These are phyloP conservation scores for Macquaria ambigua DNA, from an alignment of 2,113 vertebrate genomes.

Conservation along the genomic window DNA sequence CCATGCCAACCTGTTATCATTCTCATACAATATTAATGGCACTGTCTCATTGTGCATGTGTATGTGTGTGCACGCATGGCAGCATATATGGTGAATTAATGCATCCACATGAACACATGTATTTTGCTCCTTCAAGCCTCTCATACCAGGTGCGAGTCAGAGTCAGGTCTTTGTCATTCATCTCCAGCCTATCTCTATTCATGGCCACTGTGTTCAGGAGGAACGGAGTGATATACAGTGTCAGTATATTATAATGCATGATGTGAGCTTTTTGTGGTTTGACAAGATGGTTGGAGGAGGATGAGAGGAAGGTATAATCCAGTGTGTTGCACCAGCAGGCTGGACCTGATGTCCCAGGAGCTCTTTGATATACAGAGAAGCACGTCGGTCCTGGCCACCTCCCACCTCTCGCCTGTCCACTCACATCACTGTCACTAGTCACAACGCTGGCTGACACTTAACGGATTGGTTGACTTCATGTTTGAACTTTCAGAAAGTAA, in stretches of 20 bases:
- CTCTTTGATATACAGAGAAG: constrained; percentile 69
- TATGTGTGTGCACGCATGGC: constrained; percentile 22
- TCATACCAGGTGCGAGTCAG: neutral
- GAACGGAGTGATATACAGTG: neutral
- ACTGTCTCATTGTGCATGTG: constrained; percentile 9
- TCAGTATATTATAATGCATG: constrained; percentile 27
- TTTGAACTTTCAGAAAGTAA: constrained; percentile 65
- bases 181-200: neutral
- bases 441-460: constrained; percentile 47
- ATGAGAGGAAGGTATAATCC: constrained; percentile 41
- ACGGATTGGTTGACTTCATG: constrained; percentile 65
- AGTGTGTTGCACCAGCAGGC: constrained; percentile 43
- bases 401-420: constrained; percentile 49
- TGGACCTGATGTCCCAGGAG: constrained; percentile 36
- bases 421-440: constrained; percentile 50
- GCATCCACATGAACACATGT: constrained; percentile 25
- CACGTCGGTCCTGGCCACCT: constrained; percentile 29
- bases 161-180: constrained; percentile 27
- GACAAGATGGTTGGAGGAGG: constrained; percentile 48
- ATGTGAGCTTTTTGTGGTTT: constrained; percentile 13
- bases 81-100: constrained; percentile 39
- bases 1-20: constrained; percentile 31
- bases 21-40: constrained; percentile 70
- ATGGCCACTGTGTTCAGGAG: neutral
- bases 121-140: constrained; percentile 9